Conservation (phyloP, 1,140 invertebrate species). For the Microplitis mediator region DNA sequence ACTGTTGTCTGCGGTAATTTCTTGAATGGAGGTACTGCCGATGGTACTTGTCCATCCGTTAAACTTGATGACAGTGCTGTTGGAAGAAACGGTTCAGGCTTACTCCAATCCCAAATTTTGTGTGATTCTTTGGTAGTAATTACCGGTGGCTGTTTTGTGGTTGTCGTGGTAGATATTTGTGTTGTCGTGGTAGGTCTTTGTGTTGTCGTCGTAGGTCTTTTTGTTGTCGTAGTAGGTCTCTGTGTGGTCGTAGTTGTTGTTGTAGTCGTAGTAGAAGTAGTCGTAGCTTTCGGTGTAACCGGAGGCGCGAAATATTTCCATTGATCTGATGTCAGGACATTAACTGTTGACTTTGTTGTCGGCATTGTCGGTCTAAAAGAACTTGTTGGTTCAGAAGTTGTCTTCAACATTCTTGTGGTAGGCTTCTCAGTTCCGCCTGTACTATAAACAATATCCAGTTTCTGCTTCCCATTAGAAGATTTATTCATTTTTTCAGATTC, state of each 20-base stretch:
- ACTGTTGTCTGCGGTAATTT: background rate
- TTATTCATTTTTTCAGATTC: background rate
- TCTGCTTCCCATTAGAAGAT: background rate
- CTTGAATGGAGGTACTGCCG: background rate
- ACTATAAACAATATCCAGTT: constrained; percentile 45
- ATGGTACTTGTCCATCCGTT: background rate
- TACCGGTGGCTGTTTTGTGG: constrained; percentile 1
- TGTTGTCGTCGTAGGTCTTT: background rate
- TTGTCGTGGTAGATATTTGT: background rate
- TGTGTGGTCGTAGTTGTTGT: constrained; percentile 4
- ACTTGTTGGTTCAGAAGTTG: constrained; percentile 7
- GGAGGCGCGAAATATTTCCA: constrained; percentile 53
- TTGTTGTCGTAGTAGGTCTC: background rate
- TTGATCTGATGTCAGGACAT: constrained; percentile 44
- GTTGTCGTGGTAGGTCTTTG: background rate
- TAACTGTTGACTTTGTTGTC: constrained; percentile 27
- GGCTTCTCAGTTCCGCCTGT: constrained; percentile 38
- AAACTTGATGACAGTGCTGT: constrained; percentile 28
- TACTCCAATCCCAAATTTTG: background rate
- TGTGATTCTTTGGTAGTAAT: background rate
- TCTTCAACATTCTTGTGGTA: constrained; percentile 21
- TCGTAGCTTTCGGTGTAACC: background rate
- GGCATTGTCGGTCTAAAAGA: constrained; percentile 23
- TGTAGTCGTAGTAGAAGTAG: background rate
- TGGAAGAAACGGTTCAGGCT: constrained; percentile 37